phyloP scores from a whole-genome alignment of 2,797 vertebrate genomes.

The Sebastes steindachneri region DNA sequence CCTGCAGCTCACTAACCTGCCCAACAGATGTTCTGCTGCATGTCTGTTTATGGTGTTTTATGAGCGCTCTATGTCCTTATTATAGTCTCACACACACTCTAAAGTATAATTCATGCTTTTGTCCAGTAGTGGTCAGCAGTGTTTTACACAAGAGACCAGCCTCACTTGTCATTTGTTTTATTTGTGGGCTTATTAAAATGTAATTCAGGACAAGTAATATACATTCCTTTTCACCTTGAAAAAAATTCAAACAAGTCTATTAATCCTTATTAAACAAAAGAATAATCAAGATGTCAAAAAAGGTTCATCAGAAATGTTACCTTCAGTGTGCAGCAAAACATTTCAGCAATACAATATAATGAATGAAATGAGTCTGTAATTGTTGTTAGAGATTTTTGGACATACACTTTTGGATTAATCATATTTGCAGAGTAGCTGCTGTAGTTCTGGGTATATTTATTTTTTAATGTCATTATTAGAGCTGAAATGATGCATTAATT shows the following conservation, averaged over 20 bases:
- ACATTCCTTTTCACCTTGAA: background rate
- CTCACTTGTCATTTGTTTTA: background rate
- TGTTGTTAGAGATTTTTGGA: background rate
- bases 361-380: background rate
- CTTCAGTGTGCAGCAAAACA: background rate
- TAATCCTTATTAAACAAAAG: background rate
- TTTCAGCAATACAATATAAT: background rate
- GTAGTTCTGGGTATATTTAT: background rate
- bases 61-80: background rate
- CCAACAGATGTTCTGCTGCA: slow-evolving; percentile 53
- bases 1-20: slow-evolving; percentile 50
- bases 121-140: slow-evolving; percentile 59
- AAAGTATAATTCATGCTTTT: slow-evolving; percentile 21
- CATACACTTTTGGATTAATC: background rate
- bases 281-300: background rate
- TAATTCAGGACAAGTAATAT: background rate
- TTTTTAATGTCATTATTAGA: background rate
- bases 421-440: background rate
- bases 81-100: background rate
- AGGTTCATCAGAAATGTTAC: background rate
- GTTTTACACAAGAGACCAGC: slow-evolving; percentile 6
- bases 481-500: background rate
- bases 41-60: slow-evolving; percentile 59
- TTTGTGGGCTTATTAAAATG: background rate
- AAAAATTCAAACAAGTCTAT: background rate